phyloP scores from a whole-genome alignment of 2,888 invertebrate species.

The Tillus elongatus region DNA sequence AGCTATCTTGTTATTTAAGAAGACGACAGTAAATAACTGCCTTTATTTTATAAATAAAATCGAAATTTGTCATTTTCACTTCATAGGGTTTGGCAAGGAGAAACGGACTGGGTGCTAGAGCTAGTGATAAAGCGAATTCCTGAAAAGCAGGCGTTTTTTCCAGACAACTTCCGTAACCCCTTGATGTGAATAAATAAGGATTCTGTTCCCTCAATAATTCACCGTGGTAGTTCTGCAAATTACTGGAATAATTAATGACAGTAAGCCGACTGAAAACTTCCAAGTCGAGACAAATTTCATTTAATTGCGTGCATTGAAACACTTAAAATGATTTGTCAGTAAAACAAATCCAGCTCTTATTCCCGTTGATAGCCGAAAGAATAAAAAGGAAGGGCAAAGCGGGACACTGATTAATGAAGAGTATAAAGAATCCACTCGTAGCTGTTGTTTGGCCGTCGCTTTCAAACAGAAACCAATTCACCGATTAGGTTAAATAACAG shows the following conservation, averaged over 20 bases:
- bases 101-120: too few relatives aligned
- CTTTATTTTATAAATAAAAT: too few relatives aligned
- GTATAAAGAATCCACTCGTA: constrained; percentile 29
- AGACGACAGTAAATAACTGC: too few relatives aligned
- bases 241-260: not conserved
- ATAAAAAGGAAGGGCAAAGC: constrained; percentile 8
- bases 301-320: constrained; percentile 3
- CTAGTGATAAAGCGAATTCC: too few relatives aligned
- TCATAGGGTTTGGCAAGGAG: too few relatives aligned
- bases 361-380: constrained; percentile 14
- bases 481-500: constrained; percentile 25
- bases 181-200: too few relatives aligned
- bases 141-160: too few relatives aligned
- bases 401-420: constrained; percentile 32
- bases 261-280: not conserved
- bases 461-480: constrained; percentile 28
- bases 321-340: constrained; percentile 20
- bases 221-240: constrained; percentile 1
- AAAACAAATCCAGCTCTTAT: constrained; percentile 23
- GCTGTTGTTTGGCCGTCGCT: constrained; percentile 20
- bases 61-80: too few relatives aligned
- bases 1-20: too few relatives aligned
- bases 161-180: too few relatives aligned
- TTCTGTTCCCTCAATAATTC: constrained; percentile 1
- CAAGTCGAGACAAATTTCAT: constrained; percentile 2